Base-by-base conservation (phyloP, 2,797 vertebrate species). In the Sebastolobus alascanus region DNA sequence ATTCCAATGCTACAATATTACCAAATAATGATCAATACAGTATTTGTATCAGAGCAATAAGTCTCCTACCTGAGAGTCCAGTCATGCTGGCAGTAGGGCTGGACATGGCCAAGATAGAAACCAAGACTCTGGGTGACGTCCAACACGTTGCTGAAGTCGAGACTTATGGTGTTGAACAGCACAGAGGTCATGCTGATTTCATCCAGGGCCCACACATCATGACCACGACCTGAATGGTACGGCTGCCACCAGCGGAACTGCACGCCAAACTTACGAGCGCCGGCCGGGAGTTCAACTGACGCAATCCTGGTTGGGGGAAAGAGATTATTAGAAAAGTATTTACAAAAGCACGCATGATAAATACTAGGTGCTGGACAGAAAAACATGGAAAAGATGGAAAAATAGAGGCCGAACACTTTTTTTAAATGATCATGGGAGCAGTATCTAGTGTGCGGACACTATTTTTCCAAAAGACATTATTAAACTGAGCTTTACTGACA, bases 231-330 rank as follows among this genome's bases (percentile, higher is more conserved):
- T 1, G 98, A 99, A 80, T 99, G 98, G 80, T 99, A 98, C 0
- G 99, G 98, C 89, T 99, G 99, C 99, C 99, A 99, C 98, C 99
- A 99, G 85, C 98, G 97, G 95, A 99, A 99, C 94, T 99, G 99
- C 75, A 99, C 97, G 31, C 99, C 98, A 68, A 98, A 96, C 71
- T 96, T 97, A 77, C 96, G 97, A 14, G 98, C 98, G 3, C 97
- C 97, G 6, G 97, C 93, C 0, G 98, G 98, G 43, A 99, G 94
- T 85, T 99, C 98, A 66, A 99, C 98, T 0, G 98, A 99, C 81
- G 99, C 97, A 52, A 99, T 99, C 93, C 99, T 99, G 69, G 67
- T 79, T 68, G 22, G 43, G 22, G 40, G 35, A 46, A 70, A 74
- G 13, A 14, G 43, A 50, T 50, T 0, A 20, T 20, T 18, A 50